Base-by-base conservation (phyloP, 92 coral and sea anemone species). In the Porites rus region DNA sequence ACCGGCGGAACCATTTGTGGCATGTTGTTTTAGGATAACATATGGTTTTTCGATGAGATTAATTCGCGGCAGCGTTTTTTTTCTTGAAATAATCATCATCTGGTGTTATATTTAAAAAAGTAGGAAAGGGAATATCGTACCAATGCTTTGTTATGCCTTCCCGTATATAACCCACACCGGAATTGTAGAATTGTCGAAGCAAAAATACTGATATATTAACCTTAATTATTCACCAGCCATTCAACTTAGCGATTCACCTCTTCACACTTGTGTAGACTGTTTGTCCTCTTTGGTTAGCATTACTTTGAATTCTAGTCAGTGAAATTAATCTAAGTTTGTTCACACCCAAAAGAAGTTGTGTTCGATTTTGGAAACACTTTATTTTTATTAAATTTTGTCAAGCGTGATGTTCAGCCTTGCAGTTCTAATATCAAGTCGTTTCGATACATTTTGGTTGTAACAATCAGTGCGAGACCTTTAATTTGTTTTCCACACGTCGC, bases 401-500 rank as follows among this genome's bases (percentile, higher is more conserved):
- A 73, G 24, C 74, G 67, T 53, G 22, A 69, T 69, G 46, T 68
- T 25, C 18, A 66, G 8, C 28, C 63, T 51, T 17, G n/a, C 31
- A 31, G 52, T 54, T 2, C 22, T 52, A 9, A 73, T 51, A 51
- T n/a, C 52, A 58, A 53, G 25, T 56, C 85, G 22, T 38, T 54
- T 81, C 67, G 51, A 69, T 81, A 63, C 67, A 71, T 16, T 81
- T 68, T 61, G 19, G 21, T 38, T 75, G 79, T 56, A 10, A 14
- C 16, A 38, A 50, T 7, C 17, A 28, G 51, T 70, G 52, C 19
- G 19, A 31, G 21, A 10, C 10, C 51, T 12, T 25, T 24, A 38
- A 28, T 28, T 51, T 56, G 14, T 56, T 56, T 10, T 10, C 14
- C 61, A 56, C 16, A 10, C 61, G 13, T 56, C 61, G 61, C 61